These are phyloP conservation scores for Chlorodrepanis virens DNA, from an alignment of 2,113 vertebrate species.

Conservation along the genomic window DNA sequence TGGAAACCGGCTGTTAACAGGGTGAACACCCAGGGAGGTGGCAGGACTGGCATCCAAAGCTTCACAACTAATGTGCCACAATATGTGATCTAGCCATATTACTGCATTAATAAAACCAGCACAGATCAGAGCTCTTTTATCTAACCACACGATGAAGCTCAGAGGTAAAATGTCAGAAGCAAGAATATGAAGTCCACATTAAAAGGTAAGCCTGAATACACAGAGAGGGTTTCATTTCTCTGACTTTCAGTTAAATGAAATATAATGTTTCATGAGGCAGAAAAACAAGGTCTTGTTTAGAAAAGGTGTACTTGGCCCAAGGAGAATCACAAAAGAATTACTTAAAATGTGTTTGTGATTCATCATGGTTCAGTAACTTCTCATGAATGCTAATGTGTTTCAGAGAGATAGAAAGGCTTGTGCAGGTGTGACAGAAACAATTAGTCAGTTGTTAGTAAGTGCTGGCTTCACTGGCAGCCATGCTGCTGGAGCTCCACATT, in stretches of 20 bases:
- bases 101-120: neutral
- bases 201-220: neutral
- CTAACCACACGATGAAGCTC: neutral
- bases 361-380: neutral
- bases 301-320: neutral
- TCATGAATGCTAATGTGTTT: neutral
- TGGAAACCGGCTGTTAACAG: neutral
- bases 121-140: neutral
- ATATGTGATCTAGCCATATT: neutral
- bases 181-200: neutral
- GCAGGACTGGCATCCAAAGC: neutral
- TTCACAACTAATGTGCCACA: neutral
- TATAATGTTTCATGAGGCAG: neutral
- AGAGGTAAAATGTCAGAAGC: neutral
- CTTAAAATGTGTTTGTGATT: neutral
- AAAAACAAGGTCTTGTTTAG: neutral
- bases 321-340: neutral
- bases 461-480: neutral
- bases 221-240: neutral
- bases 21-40: neutral
- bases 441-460: slow-evolving; percentile 5
- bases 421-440: slow-evolving; percentile 15
- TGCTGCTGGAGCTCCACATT: neutral
- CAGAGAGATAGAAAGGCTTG: neutral
- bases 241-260: neutral